Base-by-base conservation (phyloP, 2,113 vertebrate genomes). In the Festucalex cinctus region DNA sequence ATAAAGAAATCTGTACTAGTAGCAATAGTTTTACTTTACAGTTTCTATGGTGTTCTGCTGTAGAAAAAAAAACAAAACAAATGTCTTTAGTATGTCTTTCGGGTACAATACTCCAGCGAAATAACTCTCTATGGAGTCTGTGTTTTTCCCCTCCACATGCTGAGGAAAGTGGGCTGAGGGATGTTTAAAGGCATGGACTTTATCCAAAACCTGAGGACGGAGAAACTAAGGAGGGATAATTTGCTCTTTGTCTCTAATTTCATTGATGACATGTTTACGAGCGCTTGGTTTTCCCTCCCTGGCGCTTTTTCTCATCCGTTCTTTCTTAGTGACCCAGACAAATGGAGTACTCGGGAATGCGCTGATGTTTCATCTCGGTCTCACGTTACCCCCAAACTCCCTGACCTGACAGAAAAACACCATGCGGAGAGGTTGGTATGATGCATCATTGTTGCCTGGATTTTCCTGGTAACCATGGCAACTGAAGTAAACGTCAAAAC, bases 271-370 rank as follows among this genome's bases (percentile, higher is more conserved):
- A 81, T 83, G 82, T 88, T 86, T 84, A 83, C 69, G 48, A 65
- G 71, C 22, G 65, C 43, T 51, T 24, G 41, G 37, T 63, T 68
- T 70, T 56, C 37, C 49, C 37, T 58, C 12, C 53, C 26, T 69
- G 16, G 9, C 20, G 37, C 66, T 75, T 22, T 46, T 43, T 73
- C 28, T 60, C 37, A 51, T 5, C 44, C 71, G 69, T 56, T 73
- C 68, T 44, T 36, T 72, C 63, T 75, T 79, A n/a, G 53, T 35
- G 66, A 66, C 78, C 71, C 67, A 72, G 85, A 73, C 77, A 89
- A 89, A 82, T 70, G 65, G 85, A 83, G 82, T 68, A 82, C 70
- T 68, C n/a, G 78, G 88, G 90, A 92, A 92, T 92, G 89, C 89
- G 89, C 89, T 91, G 90, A 91, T 88, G 82, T 85, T 89, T 86